Evolutionary conservation across 2,888 invertebrate genomes (phyloP), one percentile per base, ranked within the genome.

Genomic region (Mylabris sibirica): DNA sequence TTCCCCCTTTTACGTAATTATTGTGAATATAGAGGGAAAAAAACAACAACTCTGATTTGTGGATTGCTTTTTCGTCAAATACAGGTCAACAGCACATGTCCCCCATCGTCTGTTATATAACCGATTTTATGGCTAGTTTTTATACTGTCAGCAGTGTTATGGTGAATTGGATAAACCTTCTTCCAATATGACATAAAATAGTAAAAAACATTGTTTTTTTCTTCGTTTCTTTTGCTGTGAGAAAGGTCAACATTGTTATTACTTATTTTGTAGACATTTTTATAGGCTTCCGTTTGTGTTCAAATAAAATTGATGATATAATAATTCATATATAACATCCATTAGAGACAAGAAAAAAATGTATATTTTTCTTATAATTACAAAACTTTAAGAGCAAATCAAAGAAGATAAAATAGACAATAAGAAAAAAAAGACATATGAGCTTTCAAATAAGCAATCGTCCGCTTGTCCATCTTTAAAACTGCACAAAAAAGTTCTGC

Each of bases 101-200:
- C 41, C n/a, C n/a, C n/a, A n/a, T n/a, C 20, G 26, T 34, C 24
- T 20, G 8, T 35, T n/a, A 22, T 70, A 66, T 64, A 65, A 26
- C 14, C 66, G 35, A 64, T 59, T 71, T 65, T 68, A 68, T 63
- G 44, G 44, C 57, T 22, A 34, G 64, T 66, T 71, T 71, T 68
- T 68, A 68, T 68, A 60, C 66, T 66, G 71, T 68, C 71, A 71
- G 71, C 71, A 68, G 17, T 66, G 66, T 59, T 63, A 41, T 35
- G 12, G 20, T 41, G 20, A 22, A 17, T 49, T 49, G 30, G 30
- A 30, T 30, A 30, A 44, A 44, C 44, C 22, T 22, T 53, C 9
- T 6, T 53, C 53, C 35, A 38, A 61, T 30, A 61, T 4, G 61
- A 41, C 38, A 20, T 69, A 38, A 60, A 64, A 24, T 26, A 53